These are phyloP conservation scores for Drosophila takahashii DNA, from an alignment of 1,140 invertebrate genomes.

Conservation along the genomic window DNA sequence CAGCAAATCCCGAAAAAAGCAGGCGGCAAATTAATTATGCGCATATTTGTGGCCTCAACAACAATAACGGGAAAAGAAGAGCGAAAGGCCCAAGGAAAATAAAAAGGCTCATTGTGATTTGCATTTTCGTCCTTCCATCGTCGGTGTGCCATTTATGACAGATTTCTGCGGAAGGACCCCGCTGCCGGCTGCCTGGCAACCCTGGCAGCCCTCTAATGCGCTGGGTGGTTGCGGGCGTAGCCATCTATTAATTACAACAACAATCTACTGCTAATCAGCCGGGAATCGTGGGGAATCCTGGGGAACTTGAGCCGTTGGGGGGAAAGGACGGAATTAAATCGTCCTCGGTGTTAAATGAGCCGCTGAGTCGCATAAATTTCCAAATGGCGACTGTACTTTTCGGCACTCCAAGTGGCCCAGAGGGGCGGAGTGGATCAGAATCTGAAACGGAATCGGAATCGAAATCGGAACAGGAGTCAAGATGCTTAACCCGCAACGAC, in stretches of 20 bases:
- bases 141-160: constrained; percentile 69
- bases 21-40: constrained; percentile 73
- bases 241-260: constrained; percentile 74
- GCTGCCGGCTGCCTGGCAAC: not conserved
- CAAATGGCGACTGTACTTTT: constrained; percentile 38
- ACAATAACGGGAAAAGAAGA: not conserved
- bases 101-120: constrained; percentile 75
- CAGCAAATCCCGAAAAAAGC: constrained; percentile 38
- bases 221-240: constrained; percentile 13
- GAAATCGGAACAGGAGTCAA: not conserved
- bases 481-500: not conserved
- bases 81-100: constrained; percentile 6
- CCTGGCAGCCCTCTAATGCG: constrained; percentile 12
- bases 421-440: not conserved
- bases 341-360: constrained; percentile 63
- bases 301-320: not conserved
- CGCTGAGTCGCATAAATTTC: constrained; percentile 63
- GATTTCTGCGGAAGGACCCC: constrained; percentile 35
- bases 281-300: not conserved
- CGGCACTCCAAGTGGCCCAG: not conserved
- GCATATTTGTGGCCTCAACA: constrained; percentile 72
- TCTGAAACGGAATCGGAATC: not conserved
- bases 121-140: constrained; percentile 51
- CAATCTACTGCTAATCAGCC: constrained; percentile 66
- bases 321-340: constrained; percentile 8